phyloP scores from a whole-genome alignment of 53 echinoderm and acorn worm species.

The Zoroaster sp. region DNA sequence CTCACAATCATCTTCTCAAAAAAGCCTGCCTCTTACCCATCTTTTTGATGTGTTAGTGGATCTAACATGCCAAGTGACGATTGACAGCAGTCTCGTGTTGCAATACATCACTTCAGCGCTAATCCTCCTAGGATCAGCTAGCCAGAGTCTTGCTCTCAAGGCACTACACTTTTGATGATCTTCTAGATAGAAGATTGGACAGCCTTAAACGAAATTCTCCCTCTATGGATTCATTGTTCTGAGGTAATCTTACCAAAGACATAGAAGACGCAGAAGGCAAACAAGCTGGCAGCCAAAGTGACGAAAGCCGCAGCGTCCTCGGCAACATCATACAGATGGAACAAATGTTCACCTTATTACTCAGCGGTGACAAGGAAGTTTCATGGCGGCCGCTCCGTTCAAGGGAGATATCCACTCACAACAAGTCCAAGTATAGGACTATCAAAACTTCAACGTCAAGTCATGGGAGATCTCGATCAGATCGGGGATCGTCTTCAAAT shows the following conservation, averaged over 20 bases:
- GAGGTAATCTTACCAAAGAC: not conserved
- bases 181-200: not conserved
- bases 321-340: not conserved
- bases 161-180: not conserved
- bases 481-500: not conserved
- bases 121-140: not conserved
- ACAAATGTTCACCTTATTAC: not conserved
- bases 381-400: not conserved
- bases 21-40: too few relatives aligned
- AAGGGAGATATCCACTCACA: not conserved
- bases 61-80: not conserved
- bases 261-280: slow-evolving; percentile 12
- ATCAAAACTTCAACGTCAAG: not conserved
- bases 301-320: not conserved
- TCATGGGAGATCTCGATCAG: not conserved
- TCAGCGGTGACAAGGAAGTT: not conserved
- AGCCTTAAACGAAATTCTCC: not conserved
- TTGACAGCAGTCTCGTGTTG: not conserved
- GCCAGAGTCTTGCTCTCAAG: not conserved
- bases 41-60: not conserved
- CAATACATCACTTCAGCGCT: not conserved
- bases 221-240: not conserved
- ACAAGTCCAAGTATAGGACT: not conserved
- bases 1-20: too few relatives aligned
- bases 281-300: not conserved